These are phyloP conservation scores for Syngnathoides biaculeatus DNA, from an alignment of 2,113 vertebrate genomes.

Conservation along the genomic window DNA sequence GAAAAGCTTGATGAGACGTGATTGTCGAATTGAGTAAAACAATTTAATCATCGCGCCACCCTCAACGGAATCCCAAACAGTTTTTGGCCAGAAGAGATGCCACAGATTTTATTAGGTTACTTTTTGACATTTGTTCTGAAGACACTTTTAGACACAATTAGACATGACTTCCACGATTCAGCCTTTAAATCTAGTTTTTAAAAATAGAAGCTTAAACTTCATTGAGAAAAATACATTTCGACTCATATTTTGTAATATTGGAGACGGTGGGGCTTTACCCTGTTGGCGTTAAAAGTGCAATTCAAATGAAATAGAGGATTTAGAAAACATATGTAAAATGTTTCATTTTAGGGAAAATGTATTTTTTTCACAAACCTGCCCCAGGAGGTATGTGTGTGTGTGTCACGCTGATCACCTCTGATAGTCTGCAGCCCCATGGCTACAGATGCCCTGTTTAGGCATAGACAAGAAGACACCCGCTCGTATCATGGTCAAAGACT, in stretches of 20 bases:
- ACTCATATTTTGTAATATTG: too few relatives aligned
- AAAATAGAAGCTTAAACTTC: background rate
- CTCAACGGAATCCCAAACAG: slow-evolving; percentile 68
- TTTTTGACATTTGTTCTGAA: background rate
- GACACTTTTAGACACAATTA: background rate
- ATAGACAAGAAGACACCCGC: slow-evolving; percentile 51
- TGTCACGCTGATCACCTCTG: slow-evolving; percentile 65
- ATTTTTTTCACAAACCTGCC: background rate
- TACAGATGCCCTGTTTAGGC: slow-evolving; percentile 53
- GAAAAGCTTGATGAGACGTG: slow-evolving; percentile 77
- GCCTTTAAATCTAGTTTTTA: background rate
- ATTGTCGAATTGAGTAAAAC: slow-evolving; percentile 72
- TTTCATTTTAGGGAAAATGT: background rate
- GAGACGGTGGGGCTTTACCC: too few relatives aligned
- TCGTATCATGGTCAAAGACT: slow-evolving; percentile 37
- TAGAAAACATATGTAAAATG: too few relatives aligned
- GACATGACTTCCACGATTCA: too few relatives aligned
- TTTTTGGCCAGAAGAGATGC: slow-evolving; percentile 58
- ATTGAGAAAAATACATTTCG: background rate
- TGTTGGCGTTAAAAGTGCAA: too few relatives aligned
- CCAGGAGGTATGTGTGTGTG: slow-evolving; percentile 24
- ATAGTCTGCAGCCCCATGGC: slow-evolving; percentile 60
- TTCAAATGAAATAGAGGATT: too few relatives aligned
- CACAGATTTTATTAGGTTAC: slow-evolving; percentile 24
- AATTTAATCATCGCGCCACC: slow-evolving; percentile 74